A percentile compares a stretch with the other conserved stretches of the same genome.
Evolutionary conservation across 2,113 vertebrate genomes (phyloP).

Genomic region (Dissostichus mawsoni): DNA sequence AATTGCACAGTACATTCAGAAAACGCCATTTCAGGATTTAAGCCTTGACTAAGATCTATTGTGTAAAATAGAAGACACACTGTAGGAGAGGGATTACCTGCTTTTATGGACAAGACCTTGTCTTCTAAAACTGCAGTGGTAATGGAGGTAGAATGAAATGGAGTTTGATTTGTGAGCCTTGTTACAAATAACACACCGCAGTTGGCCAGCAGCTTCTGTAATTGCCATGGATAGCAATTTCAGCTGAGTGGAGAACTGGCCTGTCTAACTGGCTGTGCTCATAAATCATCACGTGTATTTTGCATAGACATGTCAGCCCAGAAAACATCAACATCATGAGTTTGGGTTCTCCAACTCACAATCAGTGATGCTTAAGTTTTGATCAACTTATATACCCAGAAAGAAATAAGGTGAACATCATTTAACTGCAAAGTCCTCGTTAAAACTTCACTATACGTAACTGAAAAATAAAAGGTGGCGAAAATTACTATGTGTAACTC

Average conservation of each 20-base stretch:
- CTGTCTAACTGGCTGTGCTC: constrained; percentile 11
- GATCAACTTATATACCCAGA: neutral
- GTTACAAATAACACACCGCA: constrained; percentile 7
- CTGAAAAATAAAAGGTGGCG: neutral
- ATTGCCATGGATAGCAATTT: constrained; percentile 29
- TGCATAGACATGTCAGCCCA: neutral
- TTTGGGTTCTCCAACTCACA: neutral
- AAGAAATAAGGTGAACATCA: neutral
- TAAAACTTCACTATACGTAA: neutral
- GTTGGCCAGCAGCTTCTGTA: neutral
- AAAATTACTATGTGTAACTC: neutral
- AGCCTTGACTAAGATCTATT: neutral
- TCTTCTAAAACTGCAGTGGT: constrained; percentile 1
- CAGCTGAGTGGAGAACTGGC: constrained; percentile 29
- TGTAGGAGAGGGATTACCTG: constrained; percentile 1
- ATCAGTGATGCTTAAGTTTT: neutral
- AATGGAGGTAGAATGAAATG: constrained; percentile 9
- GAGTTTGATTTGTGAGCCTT: constrained; percentile 46
- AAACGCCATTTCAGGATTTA: neutral
- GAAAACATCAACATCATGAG: neutral
- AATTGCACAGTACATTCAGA: neutral
- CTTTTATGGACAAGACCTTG: neutral
- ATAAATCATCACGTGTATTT: constrained; percentile 26
- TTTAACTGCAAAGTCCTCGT: neutral
- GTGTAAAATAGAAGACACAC: neutral